Evolutionary conservation across 2,888 invertebrate genomes (phyloP).

Genomic region (Zonitis immaculata): DNA sequence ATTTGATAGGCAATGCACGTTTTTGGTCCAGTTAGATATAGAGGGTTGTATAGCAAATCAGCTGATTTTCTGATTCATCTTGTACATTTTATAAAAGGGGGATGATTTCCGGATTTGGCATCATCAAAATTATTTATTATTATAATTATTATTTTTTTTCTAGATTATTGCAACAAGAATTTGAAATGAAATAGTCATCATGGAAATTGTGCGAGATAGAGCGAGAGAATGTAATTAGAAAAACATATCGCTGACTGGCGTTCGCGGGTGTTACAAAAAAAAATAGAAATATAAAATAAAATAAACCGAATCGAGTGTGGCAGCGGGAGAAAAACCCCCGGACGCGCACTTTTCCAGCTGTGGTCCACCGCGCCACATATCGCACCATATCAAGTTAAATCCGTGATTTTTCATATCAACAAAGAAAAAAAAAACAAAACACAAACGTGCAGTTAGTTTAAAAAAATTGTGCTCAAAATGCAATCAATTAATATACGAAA

Average conservation of each 20-base stretch:
- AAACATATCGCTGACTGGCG: conserved; percentile 37
- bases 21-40: conserved; percentile 44
- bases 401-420: conserved; percentile 46
- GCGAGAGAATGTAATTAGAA: conserved; percentile 36
- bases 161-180: too few relatives aligned
- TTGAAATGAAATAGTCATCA: too few relatives aligned
- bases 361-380: conserved; percentile 42
- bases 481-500: background rate
- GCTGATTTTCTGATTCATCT: conserved; percentile 37
- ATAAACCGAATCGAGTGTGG: conserved; percentile 21
- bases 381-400: conserved; percentile 20
- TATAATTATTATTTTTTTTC: too few relatives aligned
- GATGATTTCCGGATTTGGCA: background rate
- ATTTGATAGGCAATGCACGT: conserved; percentile 44
- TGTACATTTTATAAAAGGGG: background rate
- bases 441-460: too few relatives aligned
- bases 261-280: conserved; percentile 11
- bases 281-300: too few relatives aligned
- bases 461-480: background rate
- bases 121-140: too few relatives aligned
- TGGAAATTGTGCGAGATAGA: conserved; percentile 30
- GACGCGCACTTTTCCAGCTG: conserved; percentile 48
- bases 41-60: conserved; percentile 37
- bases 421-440: conserved; percentile 1
- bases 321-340: conserved; percentile 33